Conservation (phyloP, 2,113 vertebrate species). For the Chinchilla lanigera region DNA sequence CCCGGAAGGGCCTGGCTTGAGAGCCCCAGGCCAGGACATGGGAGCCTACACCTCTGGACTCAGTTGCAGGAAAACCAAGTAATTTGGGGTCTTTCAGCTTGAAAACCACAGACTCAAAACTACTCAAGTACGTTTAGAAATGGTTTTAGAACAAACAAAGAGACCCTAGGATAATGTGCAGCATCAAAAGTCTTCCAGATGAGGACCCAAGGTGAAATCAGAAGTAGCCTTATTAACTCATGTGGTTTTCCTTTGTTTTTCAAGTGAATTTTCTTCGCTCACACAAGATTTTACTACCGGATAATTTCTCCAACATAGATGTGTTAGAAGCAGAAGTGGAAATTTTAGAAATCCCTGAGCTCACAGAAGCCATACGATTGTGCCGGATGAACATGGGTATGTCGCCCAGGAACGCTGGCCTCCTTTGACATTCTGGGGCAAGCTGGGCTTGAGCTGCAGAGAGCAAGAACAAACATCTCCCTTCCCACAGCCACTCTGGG, state of each 20-base stretch:
- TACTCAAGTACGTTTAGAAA: constrained; percentile 60
- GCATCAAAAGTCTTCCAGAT: constrained; percentile 9
- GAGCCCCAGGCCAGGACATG: background rate
- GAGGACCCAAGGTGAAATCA: background rate
- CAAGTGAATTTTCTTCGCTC: constrained; percentile 87
- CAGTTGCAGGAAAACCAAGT: constrained; percentile 58
- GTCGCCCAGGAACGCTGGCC: background rate
- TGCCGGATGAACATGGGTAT: constrained; percentile 80
- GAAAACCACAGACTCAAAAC: constrained; percentile 45
- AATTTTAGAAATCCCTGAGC: constrained; percentile 83
- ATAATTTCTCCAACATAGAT: constrained; percentile 85
- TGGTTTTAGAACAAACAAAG: constrained; percentile 56
- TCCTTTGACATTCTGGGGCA: background rate
- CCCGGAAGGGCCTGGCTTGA: constrained; percentile 40
- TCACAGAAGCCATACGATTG: constrained; percentile 80
- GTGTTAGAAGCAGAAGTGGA: constrained; percentile 83
- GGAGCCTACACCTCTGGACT: background rate
- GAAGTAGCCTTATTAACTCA: constrained; percentile 31
- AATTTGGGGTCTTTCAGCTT: constrained; percentile 35
- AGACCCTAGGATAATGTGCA: constrained; percentile 17
- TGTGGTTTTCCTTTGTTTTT: constrained; percentile 73
- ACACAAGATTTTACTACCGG: constrained; percentile 85
- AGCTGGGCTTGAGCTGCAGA: background rate
- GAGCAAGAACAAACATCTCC: constrained; percentile 32
- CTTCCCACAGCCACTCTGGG: background rate